Evolutionary conservation across 1,140 invertebrate species (phyloP), one percentile per base, ranked within the genome.

Genomic region (Octopus sinensis): DNA sequence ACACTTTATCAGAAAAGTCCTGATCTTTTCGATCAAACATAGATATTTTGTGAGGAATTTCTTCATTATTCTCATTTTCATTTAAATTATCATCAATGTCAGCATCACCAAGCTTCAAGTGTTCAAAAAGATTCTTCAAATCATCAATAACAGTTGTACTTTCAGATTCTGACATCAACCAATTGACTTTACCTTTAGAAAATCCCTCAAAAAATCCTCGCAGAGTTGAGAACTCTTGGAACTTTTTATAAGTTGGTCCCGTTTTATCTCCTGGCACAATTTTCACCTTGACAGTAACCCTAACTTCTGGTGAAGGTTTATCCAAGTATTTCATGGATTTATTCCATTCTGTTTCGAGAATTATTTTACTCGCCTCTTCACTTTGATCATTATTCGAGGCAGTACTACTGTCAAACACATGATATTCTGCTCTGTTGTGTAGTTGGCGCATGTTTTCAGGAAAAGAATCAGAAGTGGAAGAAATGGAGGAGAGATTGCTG

Each of bases 1-100:
- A 88, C 6, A 88, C 81, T 76, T 84, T 82, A 54, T 88, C 87
- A 3, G 85, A 86, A 81, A 88, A 88, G 71, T 88, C 87, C 6
- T 84, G 79, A 54, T 88, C 85, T n/a, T 84, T 83, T 75, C 87
- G 83, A 43, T 85, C 84, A 4, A 80, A 53, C 43, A 86, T 73
- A 7, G 77, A 6, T 5, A 13, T 77, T 5, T 77, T 51, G 23
- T 77, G 30, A 43, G 5, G 30, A 43, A 77, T 9, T 17, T 76
- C 75, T 6, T 84, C 52, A 5, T 79, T 82, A 30, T 82, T 82
- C 12, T 82, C 9, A 43, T 80, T 75, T 23, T 80, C 52, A 2
- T 76, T 52, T 9, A 83, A 52, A 5, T 80, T 79, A 53, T 75
- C 54, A 9, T 78, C 53, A 52, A 76, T 73, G 5, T 81, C 79